A percentile compares a stretch with the other conserved stretches of the same genome.
These are phyloP conservation scores for Sorex fumeus DNA, from an alignment of 2,113 vertebrate genomes.

Conservation along the genomic window DNA sequence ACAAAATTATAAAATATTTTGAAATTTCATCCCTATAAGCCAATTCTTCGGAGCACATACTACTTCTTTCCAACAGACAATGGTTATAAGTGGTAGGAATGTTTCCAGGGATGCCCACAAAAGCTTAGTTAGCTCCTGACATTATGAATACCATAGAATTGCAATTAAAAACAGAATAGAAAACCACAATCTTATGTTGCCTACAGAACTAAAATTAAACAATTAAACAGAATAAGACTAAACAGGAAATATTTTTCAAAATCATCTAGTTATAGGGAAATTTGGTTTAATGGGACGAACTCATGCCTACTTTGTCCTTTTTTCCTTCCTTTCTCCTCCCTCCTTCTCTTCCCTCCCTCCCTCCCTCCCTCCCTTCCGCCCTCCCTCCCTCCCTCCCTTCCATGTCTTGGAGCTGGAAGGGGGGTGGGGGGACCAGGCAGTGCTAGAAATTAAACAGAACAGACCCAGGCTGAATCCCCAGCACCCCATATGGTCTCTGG, in stretches of 20 bases:
- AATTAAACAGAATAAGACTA: constrained; percentile 55
- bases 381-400: too few relatives aligned
- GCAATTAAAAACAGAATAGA: constrained; percentile 61
- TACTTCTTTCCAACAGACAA: constrained; percentile 28
- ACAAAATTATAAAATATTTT: constrained; percentile 10
- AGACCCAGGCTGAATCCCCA: too few relatives aligned
- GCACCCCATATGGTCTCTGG: too few relatives aligned
- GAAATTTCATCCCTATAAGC: constrained; percentile 29
- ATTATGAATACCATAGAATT: constrained; percentile 29
- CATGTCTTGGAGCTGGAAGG: too few relatives aligned
- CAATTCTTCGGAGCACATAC: not conserved
- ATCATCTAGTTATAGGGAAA: constrained; percentile 51
- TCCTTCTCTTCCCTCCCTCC: too few relatives aligned
- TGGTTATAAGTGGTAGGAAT: not conserved
- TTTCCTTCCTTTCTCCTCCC: not conserved
- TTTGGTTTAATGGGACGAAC: constrained; percentile 53
- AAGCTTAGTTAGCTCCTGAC: not conserved
- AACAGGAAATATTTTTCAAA: constrained; percentile 57
- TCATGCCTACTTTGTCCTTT: not conserved
- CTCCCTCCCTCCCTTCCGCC: too few relatives aligned
- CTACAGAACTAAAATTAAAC: not conserved
- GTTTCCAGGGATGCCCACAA: not conserved
- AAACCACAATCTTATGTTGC: constrained; percentile 40
- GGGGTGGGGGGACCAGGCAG: too few relatives aligned
- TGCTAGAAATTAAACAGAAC: too few relatives aligned